These are phyloP conservation scores for Mylabris phalerata DNA, from an alignment of 1,140 invertebrate species.

Conservation along the genomic window DNA sequence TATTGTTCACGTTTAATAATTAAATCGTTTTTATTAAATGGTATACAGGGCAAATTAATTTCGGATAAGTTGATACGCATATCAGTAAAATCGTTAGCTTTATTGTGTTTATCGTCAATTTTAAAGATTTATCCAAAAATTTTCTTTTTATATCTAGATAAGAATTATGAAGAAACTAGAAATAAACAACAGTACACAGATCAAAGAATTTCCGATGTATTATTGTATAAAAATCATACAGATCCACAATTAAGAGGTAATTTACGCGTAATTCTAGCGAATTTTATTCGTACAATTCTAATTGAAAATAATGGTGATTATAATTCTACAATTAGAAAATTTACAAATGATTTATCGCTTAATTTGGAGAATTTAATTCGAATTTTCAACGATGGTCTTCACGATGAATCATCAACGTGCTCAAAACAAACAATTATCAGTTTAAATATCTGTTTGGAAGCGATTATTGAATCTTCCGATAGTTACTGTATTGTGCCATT, in stretches of 20 bases:
- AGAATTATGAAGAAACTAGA: conserved; percentile 32
- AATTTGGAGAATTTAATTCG: conserved; percentile 18
- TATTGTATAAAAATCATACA: conserved; percentile 61
- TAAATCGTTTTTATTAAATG: conserved; percentile 68
- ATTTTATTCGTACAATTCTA: conserved; percentile 58
- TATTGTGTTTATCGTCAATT: conserved; percentile 65
- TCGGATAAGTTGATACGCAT: conserved; percentile 66
- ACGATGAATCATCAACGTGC: conserved; percentile 62
- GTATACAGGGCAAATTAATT: conserved; percentile 53
- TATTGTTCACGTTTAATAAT: conserved; percentile 69
- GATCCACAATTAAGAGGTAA: conserved; percentile 80
- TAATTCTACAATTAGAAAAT: conserved; percentile 36
- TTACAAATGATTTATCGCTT: conserved; percentile 11
- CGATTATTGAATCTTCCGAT: conserved; percentile 55
- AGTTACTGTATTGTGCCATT: conserved; percentile 46
- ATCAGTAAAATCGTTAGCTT: conserved; percentile 75
- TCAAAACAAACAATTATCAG: conserved; percentile 57
- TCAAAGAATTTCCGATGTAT: conserved; percentile 61
- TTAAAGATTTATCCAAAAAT: conserved; percentile 62
- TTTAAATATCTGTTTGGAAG: conserved; percentile 51
- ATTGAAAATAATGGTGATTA: conserved; percentile 53
- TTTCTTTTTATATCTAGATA: conserved; percentile 57
- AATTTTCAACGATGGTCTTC: conserved; percentile 25
- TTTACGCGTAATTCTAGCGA: conserved; percentile 58
- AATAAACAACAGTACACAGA: conserved; percentile 33